A percentile compares a stretch with the other conserved stretches of the same genome.
These are phyloP conservation scores for Pardosa pseudoannulata DNA, from an alignment of 2,888 invertebrate species.

Conservation along the genomic window DNA sequence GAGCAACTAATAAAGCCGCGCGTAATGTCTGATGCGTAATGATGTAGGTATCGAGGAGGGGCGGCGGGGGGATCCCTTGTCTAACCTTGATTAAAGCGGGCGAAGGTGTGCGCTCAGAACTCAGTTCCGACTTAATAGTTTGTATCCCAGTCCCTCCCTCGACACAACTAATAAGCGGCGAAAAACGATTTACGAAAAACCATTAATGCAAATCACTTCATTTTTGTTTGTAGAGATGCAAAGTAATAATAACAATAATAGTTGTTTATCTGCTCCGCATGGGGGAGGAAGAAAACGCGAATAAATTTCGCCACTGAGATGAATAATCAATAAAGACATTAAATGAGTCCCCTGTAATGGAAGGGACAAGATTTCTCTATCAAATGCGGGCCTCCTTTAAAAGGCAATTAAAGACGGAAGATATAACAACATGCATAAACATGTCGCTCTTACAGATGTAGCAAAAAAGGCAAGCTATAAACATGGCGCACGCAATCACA, in stretches of 20 bases:
- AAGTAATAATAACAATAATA: conserved; percentile 72
- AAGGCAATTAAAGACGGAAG: conserved; percentile 71
- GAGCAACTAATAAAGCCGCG: conserved; percentile 62
- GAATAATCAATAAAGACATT: conserved; percentile 72
- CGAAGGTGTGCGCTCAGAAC: conserved; percentile 60
- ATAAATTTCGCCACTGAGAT: conserved; percentile 66
- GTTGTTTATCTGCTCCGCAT: conserved; percentile 70
- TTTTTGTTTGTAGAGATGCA: conserved; percentile 70
- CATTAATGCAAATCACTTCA: conserved; percentile 72
- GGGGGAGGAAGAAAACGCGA: conserved; percentile 34
- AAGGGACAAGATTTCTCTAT: conserved; percentile 70
- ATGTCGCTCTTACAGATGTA: conserved; percentile 60
- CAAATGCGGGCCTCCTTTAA: conserved; percentile 66
- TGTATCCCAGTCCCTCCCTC: conserved; percentile 63
- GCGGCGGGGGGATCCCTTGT: conserved; percentile 36
- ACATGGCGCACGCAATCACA: conserved; percentile 68
- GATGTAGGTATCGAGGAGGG: conserved; percentile 46
- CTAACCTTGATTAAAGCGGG: conserved; percentile 68
- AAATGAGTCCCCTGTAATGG: conserved; percentile 64
- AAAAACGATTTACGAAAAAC: conserved; percentile 72
- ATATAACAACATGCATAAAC: conserved; percentile 72
- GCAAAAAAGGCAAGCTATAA: conserved; percentile 66
- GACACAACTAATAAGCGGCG: conserved; percentile 68
- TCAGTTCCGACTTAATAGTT: conserved; percentile 66
- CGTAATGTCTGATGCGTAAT: conserved; percentile 60